These are phyloP conservation scores for Margarornis squamiger DNA, from an alignment of 2,797 vertebrate species.

Conservation along the genomic window DNA sequence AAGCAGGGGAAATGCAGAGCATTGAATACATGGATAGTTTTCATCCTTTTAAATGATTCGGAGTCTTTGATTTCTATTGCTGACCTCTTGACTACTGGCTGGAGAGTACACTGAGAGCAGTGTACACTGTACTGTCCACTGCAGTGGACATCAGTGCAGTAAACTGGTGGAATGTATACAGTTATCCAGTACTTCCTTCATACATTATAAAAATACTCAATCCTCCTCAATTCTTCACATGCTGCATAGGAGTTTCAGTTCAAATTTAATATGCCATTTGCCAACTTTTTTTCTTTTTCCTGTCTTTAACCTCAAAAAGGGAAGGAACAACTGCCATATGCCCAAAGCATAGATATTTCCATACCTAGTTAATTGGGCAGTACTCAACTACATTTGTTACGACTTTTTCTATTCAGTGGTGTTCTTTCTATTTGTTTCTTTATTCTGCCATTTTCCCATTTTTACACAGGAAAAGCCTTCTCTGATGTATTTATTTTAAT, in stretches of 20 bases:
- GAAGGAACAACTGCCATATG: background rate
- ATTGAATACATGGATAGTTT: background rate
- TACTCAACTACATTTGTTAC: background rate
- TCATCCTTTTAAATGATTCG: background rate
- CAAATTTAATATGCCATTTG: background rate
- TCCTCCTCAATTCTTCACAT: background rate
- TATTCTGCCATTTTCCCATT: background rate
- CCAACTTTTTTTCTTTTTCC: background rate
- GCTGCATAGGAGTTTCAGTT: background rate
- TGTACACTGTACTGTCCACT: background rate
- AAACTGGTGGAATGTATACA: background rate
- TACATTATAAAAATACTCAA: background rate
- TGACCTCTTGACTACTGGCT: background rate
- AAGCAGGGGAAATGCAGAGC: background rate
- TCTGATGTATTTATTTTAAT: background rate
- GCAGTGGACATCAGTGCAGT: background rate
- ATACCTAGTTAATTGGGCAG: background rate
- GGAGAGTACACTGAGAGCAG: background rate
- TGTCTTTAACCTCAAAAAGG: background rate
- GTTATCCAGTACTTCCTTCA: background rate
- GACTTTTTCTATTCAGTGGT: background rate
- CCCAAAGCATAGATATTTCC: background rate
- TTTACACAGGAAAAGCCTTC: background rate
- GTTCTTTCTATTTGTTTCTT: background rate
- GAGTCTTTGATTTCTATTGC: background rate